phyloP scores from a whole-genome alignment of 2,888 invertebrate genomes.

The Phrixothrix hirtus region DNA sequence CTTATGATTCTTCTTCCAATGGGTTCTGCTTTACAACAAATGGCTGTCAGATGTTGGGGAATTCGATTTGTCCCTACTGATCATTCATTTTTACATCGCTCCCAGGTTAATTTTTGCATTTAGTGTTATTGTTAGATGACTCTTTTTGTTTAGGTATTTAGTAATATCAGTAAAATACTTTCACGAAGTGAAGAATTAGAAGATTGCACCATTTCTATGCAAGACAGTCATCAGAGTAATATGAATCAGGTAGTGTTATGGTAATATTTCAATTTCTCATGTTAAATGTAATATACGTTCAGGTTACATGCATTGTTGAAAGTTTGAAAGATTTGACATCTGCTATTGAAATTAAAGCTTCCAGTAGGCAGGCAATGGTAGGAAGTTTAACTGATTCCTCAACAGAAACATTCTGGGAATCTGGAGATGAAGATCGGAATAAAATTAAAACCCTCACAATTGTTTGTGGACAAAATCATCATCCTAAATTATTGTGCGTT shows the following conservation, averaged over 20 bases:
- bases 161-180: slow-evolving; percentile 92
- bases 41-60: slow-evolving; percentile 93
- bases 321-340: slow-evolving; percentile 74
- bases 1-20: slow-evolving; percentile 86
- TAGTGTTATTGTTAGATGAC: not conserved
- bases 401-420: slow-evolving; percentile 99
- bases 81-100: slow-evolving; percentile 84
- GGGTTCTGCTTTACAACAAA: slow-evolving; percentile 85
- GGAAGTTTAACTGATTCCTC: slow-evolving; percentile 90
- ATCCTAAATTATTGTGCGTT: slow-evolving; percentile 77
- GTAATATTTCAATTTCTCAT: not conserved
- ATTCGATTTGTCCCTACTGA: slow-evolving; percentile 86
- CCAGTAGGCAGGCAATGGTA: slow-evolving; percentile 92
- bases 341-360: slow-evolving; percentile 80
- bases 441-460: slow-evolving; percentile 83
- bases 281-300: slow-evolving; percentile 13
- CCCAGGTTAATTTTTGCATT: slow-evolving; percentile 41
- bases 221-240: slow-evolving; percentile 62
- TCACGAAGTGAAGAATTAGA: slow-evolving; percentile 88
- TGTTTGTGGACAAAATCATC: slow-evolving; percentile 65
- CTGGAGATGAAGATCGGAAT: slow-evolving; percentile 94
- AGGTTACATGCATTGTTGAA: slow-evolving; percentile 62
- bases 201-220: slow-evolving; percentile 62
- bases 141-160: slow-evolving; percentile 69
- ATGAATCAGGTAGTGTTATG: slow-evolving; percentile 47